phyloP scores from a whole-genome alignment of 2,113 vertebrate species.

The Tachycineta bicolor region DNA sequence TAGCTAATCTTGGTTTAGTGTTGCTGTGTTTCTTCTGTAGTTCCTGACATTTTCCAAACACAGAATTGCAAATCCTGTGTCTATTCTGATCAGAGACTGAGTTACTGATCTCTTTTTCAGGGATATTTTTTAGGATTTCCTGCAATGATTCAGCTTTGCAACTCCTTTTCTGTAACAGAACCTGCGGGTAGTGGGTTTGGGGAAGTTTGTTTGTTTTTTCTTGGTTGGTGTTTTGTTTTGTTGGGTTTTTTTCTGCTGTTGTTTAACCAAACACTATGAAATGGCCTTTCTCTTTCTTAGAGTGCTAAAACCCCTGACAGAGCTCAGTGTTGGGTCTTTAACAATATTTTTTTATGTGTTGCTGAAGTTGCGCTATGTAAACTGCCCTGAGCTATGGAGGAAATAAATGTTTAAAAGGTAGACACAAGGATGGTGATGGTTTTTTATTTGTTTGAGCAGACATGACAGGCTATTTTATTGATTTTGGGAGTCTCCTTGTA shows the following conservation, averaged over 20 bases:
- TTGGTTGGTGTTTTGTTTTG: background rate
- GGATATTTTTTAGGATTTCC: background rate
- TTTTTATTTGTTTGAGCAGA: background rate
- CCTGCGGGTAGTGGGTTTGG: background rate
- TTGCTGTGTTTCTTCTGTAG: background rate
- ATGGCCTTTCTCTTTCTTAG: background rate
- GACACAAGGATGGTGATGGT: background rate
- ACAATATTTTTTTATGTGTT: background rate
- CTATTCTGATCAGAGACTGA: background rate
- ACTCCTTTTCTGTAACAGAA: background rate
- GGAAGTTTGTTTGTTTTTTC: background rate
- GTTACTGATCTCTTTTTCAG: background rate
- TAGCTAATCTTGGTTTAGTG: background rate
- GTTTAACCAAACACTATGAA: background rate
- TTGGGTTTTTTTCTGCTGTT: background rate
- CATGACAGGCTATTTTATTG: background rate
- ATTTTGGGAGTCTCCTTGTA: background rate
- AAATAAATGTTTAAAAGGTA: background rate
- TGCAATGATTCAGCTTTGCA: background rate
- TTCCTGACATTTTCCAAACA: background rate
- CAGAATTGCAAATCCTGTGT: background rate
- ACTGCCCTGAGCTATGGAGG: background rate
- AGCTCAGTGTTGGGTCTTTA: background rate
- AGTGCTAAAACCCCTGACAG: background rate
- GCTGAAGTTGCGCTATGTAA: background rate